Base-by-base conservation (phyloP, 2,888 invertebrate genomes). In the Oscheius sp. region DNA sequence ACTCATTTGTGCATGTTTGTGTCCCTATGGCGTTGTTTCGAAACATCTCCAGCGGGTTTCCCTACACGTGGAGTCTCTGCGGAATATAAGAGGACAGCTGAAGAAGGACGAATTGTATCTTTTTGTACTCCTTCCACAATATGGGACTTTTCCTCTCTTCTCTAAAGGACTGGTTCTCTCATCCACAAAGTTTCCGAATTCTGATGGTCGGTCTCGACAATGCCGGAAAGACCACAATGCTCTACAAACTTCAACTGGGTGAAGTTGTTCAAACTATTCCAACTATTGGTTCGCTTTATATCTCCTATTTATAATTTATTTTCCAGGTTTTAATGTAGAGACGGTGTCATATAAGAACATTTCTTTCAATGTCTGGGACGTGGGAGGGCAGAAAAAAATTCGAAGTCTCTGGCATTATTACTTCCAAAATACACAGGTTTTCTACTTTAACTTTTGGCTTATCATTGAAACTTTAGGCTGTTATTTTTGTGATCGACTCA, bases 1-100 rank as follows among this genome's bases (percentile, higher is more conserved):
- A n/a, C n/a, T n/a, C n/a, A n/a, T n/a, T n/a, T n/a, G n/a, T 75
- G 75, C 17, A 63, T 38, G 59, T 44, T 24, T 28, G 59, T 4
- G 41, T 44, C 41, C 12, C 59, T 30, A 38, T 59, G 20, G 59
- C 44, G 59, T 20, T 41, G 41, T 59, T 59, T 59, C 59, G 59
- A 9, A 41, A 59, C 30, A 26, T 30, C n/a, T 54, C 54, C 54
- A 54, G 54, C 54, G 12, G 36, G 20, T 32, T 44, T 59, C 28
- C 12, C 59, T 44, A 41, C 59, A 59, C 59, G 59, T 59, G 59
- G 59, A 44, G 59, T 17, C 26, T 17, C 5, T 5, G 28, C 12
- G 8, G 44, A 44, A 12, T 59, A 59, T 44, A 59, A 59, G 44
- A 44, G 17, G 12, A 17, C 41, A 12, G 54, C 8, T 14, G 17